These are phyloP conservation scores for Drosophila testacea DNA, from an alignment of 2,888 invertebrate species.

Conservation along the genomic window DNA sequence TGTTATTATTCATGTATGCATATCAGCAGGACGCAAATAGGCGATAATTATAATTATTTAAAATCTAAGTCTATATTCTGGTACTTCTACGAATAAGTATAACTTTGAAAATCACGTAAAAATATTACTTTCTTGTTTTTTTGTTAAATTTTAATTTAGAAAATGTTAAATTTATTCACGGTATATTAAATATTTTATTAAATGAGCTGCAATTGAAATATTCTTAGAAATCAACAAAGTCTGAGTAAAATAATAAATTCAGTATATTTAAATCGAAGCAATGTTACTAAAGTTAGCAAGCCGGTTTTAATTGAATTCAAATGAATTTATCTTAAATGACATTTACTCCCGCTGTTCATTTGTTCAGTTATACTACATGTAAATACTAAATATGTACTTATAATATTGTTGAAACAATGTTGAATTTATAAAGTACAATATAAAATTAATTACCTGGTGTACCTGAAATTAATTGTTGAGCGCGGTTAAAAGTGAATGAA, in stretches of 20 bases:
- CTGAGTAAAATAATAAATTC: not conserved
- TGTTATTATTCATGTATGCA: too few species aligned
- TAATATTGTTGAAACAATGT: not conserved
- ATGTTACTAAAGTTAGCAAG: not conserved
- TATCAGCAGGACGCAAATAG: too few species aligned
- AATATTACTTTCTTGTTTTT: too few species aligned
- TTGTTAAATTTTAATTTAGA: too few species aligned
- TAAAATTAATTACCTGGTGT: slow-evolving; percentile 2
- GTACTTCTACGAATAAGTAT: too few species aligned
- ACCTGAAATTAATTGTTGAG: not conserved
- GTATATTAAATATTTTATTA: too few species aligned
- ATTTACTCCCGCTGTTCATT: not conserved
- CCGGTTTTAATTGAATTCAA: not conserved
- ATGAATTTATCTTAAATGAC: not conserved
- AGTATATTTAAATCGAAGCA: not conserved
- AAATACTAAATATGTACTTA: not conserved
- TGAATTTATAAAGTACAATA: not conserved
- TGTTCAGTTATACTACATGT: not conserved
- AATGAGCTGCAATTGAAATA: too few species aligned
- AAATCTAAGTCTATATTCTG: too few species aligned
- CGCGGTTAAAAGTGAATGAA: not conserved
- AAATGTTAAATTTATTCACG: too few species aligned
- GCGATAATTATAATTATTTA: too few species aligned
- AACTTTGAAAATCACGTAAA: too few species aligned
- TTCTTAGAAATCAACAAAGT: not conserved